phyloP scores from a whole-genome alignment of 2,113 vertebrate species.

The Camelus dromedarius region DNA sequence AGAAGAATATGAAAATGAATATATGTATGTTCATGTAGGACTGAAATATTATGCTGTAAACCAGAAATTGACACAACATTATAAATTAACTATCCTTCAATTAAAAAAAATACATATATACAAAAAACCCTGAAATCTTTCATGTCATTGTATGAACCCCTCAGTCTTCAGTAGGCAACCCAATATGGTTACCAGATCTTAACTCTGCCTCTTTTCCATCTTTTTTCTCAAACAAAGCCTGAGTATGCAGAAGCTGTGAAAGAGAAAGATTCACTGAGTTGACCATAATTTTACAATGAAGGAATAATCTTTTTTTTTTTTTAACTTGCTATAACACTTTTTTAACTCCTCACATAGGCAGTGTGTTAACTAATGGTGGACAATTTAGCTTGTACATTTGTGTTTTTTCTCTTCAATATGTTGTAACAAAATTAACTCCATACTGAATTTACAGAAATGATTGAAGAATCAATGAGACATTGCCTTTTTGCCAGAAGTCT shows the following conservation, averaged over 20 bases:
- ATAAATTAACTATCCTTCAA: too few species aligned
- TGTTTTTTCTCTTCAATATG: background rate
- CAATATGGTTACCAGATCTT: background rate
- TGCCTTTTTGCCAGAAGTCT: background rate
- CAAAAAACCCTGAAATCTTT: background rate
- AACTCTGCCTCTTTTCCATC: background rate
- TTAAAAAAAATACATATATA: too few species aligned
- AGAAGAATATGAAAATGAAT: too few species aligned
- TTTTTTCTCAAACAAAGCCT: background rate
- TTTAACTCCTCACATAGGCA: background rate
- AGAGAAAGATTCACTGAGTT: background rate
- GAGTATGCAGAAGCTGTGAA: background rate
- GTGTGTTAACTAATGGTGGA: background rate
- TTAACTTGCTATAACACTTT: background rate
- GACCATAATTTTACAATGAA: background rate
- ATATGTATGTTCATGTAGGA: too few species aligned
- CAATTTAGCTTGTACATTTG: background rate
- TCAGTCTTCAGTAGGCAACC: background rate
- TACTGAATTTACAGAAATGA: constrained; percentile 13
- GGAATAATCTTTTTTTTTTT: background rate
- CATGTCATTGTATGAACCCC: background rate
- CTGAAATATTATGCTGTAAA: too few species aligned
- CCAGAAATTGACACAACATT: too few species aligned
- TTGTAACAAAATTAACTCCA: background rate
- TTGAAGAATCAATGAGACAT: background rate